phyloP scores from a whole-genome alignment of 2,797 vertebrate species.

The Tarsius wallacei region DNA sequence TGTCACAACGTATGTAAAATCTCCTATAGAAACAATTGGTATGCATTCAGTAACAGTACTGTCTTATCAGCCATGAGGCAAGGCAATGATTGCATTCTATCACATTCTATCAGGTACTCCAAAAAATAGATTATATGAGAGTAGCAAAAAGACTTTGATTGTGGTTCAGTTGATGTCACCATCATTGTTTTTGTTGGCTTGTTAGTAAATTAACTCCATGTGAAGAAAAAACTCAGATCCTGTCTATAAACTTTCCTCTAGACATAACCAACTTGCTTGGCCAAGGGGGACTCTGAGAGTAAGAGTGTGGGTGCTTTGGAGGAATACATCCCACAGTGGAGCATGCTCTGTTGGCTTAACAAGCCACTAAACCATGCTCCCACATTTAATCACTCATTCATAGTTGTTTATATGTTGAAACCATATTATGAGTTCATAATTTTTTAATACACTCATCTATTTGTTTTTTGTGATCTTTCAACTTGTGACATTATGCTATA shows the following conservation, averaged over 20 bases:
- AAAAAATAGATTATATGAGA: neutral
- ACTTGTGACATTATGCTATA: neutral
- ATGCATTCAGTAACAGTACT: neutral
- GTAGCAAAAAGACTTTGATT: neutral
- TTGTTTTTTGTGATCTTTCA: neutral
- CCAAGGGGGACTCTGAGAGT: neutral
- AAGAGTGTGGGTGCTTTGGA: neutral
- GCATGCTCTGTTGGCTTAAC: neutral
- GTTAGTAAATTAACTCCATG: neutral
- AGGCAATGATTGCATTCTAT: neutral
- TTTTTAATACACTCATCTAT: neutral
- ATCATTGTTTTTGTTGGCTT: neutral
- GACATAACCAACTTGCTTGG: neutral
- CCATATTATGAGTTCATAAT: neutral
- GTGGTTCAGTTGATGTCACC: neutral
- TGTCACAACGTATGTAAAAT: neutral
- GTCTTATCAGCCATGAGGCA: neutral
- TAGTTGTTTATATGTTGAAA: neutral
- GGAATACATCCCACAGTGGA: neutral
- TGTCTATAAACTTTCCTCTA: neutral
- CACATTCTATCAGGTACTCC: neutral
- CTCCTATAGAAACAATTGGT: neutral
- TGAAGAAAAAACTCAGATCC: neutral
- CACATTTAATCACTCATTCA: neutral
- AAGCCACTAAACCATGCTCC: neutral